Conservation (phyloP, 2,113 vertebrate genomes). For the Melanocharis versteri region DNA sequence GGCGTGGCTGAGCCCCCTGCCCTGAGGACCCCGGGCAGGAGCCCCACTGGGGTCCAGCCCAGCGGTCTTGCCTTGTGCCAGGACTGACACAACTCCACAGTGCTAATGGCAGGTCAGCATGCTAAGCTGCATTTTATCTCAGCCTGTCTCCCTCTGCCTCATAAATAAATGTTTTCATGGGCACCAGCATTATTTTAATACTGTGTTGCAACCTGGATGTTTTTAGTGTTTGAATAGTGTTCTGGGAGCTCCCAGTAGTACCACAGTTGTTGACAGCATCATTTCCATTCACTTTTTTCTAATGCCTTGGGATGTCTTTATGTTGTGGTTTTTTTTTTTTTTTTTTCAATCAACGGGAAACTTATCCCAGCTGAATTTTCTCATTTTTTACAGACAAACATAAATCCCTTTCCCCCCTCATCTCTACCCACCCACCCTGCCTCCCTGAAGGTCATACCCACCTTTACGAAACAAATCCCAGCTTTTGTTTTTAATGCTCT, state of each 20-base stretch:
- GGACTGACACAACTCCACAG: not conserved
- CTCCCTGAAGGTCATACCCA: not conserved
- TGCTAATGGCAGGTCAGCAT: not conserved
- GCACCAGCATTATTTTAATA: not conserved
- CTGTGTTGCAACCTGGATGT: not conserved
- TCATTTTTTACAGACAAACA: not conserved
- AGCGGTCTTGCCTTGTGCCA: not conserved
- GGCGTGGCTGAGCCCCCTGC: not conserved
- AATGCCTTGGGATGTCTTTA: not conserved
- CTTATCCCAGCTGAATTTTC: not conserved
- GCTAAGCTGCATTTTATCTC: not conserved
- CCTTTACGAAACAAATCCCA: not conserved
- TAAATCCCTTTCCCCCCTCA: not conserved
- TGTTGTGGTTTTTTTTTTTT: too few species aligned
- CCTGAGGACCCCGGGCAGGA: not conserved
- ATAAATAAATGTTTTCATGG: not conserved
- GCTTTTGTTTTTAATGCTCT: not conserved
- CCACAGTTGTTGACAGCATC: not conserved
- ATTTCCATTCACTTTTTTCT: not conserved
- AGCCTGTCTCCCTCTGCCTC: not conserved
- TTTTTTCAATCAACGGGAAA: not conserved
- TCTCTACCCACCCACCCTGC: not conserved
- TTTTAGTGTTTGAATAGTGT: not conserved
- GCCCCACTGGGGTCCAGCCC: too few species aligned
- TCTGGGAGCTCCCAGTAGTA: not conserved